Conservation (phyloP, 2,888 invertebrate species). For the Zhengitettix transpicula region DNA sequence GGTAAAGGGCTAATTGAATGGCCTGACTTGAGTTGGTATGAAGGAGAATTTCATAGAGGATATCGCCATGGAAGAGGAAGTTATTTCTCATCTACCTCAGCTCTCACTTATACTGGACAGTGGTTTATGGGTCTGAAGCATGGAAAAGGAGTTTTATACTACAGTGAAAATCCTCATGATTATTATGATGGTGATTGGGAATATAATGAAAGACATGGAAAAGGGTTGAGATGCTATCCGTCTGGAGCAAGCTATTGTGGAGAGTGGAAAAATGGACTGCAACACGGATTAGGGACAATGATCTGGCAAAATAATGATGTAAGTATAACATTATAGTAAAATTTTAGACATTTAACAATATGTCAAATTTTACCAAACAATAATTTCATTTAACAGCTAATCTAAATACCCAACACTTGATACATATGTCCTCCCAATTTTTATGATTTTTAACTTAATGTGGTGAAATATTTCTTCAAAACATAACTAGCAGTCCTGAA, state of each 20-base stretch:
- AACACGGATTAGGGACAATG: not conserved
- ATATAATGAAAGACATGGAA: not conserved
- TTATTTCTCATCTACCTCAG: constrained; percentile 2
- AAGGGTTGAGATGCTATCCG: not conserved
- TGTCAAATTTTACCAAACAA: too few relatives aligned
- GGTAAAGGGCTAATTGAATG: constrained; percentile 37
- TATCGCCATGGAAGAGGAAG: constrained; percentile 30
- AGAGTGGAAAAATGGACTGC: not conserved
- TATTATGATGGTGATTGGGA: not conserved
- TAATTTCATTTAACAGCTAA: too few relatives aligned
- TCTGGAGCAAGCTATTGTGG: not conserved
- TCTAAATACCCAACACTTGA: too few relatives aligned
- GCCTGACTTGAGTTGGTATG: constrained; percentile 38
- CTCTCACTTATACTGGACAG: constrained; percentile 22
- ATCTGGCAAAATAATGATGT: not conserved
- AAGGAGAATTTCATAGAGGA: constrained; percentile 38
- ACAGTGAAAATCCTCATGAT: not conserved
- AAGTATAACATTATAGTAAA: not conserved
- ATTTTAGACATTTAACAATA: too few relatives aligned
- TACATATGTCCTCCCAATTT: too few relatives aligned
- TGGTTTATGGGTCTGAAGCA: constrained; percentile 26
- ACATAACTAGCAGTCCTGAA: too few relatives aligned
- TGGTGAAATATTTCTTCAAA: too few relatives aligned
- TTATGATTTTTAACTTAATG: too few relatives aligned
- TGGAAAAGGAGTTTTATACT: constrained; percentile 20